Conservation (phyloP, 2,797 vertebrate genomes). For the Diplodus puntazzo region DNA sequence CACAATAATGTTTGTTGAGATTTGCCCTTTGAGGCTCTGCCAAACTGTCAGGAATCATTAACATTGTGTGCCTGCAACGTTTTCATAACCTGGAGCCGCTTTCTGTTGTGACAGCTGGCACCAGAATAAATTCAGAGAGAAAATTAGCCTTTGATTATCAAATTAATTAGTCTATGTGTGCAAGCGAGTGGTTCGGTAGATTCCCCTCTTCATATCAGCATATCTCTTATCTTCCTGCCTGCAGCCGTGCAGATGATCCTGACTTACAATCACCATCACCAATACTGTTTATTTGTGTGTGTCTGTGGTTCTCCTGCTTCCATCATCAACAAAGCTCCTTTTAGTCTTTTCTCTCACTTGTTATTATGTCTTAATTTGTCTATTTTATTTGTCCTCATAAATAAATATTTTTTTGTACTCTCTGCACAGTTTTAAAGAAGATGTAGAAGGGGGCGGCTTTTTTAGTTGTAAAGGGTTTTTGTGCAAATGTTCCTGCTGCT, state of each 20-base stretch:
- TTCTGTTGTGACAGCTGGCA: conserved; percentile 3
- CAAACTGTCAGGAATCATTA: neutral
- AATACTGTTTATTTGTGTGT: neutral
- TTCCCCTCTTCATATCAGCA: neutral
- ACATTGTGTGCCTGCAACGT: neutral
- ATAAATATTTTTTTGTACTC: neutral
- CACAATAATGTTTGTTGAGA: neutral
- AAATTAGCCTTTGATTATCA: neutral
- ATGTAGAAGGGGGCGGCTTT: neutral
- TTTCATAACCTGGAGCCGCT: neutral
- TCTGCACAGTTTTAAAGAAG: neutral
- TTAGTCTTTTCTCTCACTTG: neutral
- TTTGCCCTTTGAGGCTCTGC: neutral
- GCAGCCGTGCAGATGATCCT: neutral
- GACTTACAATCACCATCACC: neutral
- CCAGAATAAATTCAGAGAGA: conserved; percentile 4
- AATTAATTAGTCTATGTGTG: neutral
- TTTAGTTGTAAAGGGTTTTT: neutral
- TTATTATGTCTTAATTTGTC: neutral
- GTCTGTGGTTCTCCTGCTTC: neutral
- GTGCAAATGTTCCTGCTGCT: neutral
- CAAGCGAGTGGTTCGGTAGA: neutral
- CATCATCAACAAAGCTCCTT: neutral
- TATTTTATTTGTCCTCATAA: no score
- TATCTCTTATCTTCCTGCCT: neutral